Base-by-base conservation (phyloP, 2,888 invertebrate genomes). In the Eurytoma adleriae region DNA sequence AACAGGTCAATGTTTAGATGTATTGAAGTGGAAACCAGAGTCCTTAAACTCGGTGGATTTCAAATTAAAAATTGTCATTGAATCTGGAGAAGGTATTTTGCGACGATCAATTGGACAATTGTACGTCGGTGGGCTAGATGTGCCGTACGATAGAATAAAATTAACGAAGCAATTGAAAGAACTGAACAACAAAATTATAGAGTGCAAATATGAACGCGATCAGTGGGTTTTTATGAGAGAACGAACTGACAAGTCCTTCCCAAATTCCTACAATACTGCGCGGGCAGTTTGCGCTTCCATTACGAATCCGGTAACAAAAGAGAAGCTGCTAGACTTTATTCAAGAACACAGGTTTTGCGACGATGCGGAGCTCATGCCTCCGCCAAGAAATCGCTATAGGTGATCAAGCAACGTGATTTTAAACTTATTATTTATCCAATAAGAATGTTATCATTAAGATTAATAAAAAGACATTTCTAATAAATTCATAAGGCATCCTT, bases 21-120 rank as follows among this genome's bases (percentile, higher is more conserved):
- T 99, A 1, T 92, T 99, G 18, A 99, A 99, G 91, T 99, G 99
- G 99, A 99, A 99, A 89, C 99, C 99, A 0, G 92, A 95, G 3
- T 93, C 95, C 79, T 93, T 97, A 91, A 99, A 99, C 92, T 98
- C 99, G 4, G 96, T 99, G 0, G 99, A 99, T 91, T 99, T 99
- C 90, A 94, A 94, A 86, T 91, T 99, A 80, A 95, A 96, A 91
- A 96, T 99, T 75, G 93, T 93, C 1, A 94, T 92, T 2, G 95
- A 96, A 89, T 92, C 91, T 16, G 95, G 96, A 5, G 88, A 91
- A 80, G 97, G 96, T 20, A 93, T 96, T 83, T 84, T 96, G 40
- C 92, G 93, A 0, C 92, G 91, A 72, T 95, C 94, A 90, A 90
- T 95, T 68, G 97, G 97, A 0, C 92, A 93, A 48, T 92, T 99